Evolutionary conservation across 2,113 vertebrate species (phyloP), one percentile per base, ranked within the genome.

Genomic region (Athene cunicularia): DNA sequence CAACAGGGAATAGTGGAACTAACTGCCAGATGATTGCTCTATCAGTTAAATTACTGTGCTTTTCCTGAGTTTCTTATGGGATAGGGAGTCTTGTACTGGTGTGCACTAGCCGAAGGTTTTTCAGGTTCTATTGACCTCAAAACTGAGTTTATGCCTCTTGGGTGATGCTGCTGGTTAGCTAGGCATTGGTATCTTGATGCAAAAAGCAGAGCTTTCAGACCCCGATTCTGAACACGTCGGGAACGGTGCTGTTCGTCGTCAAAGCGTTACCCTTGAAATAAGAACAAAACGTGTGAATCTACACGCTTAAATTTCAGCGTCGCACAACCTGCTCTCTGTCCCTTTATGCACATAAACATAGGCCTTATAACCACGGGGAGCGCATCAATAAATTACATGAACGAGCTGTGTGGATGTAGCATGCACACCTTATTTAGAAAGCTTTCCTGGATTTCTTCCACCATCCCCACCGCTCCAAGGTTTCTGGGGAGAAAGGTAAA

Each of bases 181-280:
- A 24, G 14, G 3, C 64, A 6, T 64, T 35, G 39, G 24, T 23
- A 43, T 16, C n/a, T 12, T n/a, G 67, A n/a, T 58, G 17, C 6
- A 76, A 85, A 75, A 80, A 68, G 6, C 5, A 27, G 53, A 76
- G 5, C 10, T 17, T 81, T 45, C n/a, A 33, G 7, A 33, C 2
- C 2, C 2, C 5, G 15, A 45, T 43, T 43, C 32, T 64, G 14
- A 77, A 45, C 20, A 18, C 0, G 0, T 3, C 43, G 23, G 14
- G 5, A 77, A 82, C 28, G 9, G 7, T 56, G 35, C 2, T 20
- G n/a, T 33, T 66, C 32, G 52, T 52, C 23, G 18, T 73, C n/a
- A 73, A 56, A 84, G 2, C 2, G 0, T n/a, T 59, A 55, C 2
- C 14, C 20, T 17, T n/a, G 9, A 72, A 84, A 63, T 26, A 73